These are phyloP conservation scores for Clanis bilineata DNA, from an alignment of 2,888 invertebrate species.

Conservation along the genomic window DNA sequence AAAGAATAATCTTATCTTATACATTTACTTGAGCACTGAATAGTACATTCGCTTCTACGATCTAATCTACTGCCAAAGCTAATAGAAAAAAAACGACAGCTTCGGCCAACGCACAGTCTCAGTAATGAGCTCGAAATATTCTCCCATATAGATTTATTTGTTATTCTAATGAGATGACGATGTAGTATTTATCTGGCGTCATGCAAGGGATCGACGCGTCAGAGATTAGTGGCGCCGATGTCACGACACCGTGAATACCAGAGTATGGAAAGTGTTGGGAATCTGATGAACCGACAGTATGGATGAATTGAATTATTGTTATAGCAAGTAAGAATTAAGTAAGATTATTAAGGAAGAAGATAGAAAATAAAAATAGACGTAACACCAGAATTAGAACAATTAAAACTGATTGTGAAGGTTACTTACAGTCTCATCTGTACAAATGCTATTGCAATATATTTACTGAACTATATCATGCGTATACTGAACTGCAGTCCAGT, in stretches of 20 bases:
- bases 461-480: too few species aligned
- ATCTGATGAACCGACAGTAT: not conserved
- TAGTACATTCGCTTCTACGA: not conserved
- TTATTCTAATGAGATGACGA: slow-evolving; percentile 38
- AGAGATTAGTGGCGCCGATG: slow-evolving; percentile 25
- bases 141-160: slow-evolving; percentile 33
- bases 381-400: too few species aligned
- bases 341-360: too few species aligned
- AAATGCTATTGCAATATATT: too few species aligned
- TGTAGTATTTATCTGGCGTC: slow-evolving; percentile 19
- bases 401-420: too few species aligned
- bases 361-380: too few species aligned
- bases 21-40: too few species aligned
- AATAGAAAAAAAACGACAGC: not conserved
- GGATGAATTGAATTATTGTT: too few species aligned
- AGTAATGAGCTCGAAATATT: slow-evolving; percentile 29
- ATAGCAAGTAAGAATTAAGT: too few species aligned
- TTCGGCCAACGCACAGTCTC: slow-evolving; percentile 21
- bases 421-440: too few species aligned
- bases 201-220: slow-evolving; percentile 21
- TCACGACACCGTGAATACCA: not conserved
- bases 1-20: too few species aligned
- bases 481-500: too few species aligned
- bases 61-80: not conserved
- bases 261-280: not conserved